Base-by-base conservation (phyloP, 1,140 invertebrate genomes). In the Glossosoma conforme region DNA sequence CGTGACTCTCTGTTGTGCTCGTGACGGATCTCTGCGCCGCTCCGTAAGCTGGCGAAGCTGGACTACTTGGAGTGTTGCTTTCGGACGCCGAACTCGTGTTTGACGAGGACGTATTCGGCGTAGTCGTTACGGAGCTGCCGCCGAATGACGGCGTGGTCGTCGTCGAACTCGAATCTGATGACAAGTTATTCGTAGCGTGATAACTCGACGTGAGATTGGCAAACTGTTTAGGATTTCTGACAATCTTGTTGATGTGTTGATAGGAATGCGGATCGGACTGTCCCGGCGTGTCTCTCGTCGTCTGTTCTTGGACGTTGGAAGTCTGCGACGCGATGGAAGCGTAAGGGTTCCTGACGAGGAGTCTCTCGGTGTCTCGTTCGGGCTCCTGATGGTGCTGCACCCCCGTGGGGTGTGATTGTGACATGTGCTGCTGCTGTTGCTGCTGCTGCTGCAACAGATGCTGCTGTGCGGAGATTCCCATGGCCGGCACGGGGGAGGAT, bases 91-190 rank as follows among this genome's bases (percentile, higher is more conserved):
- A 65, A 41, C 71, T 72, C 0, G 68, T 67, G 28, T 70, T 63
- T 0, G 67, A 47, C 15, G 52, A 70, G 44, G 68, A 69, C 0
- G 67, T 71, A 14, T 70, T 70, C 0, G 72, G 69, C 2, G 70
- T 68, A 0, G 68, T 68, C 0, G 69, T 67, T 5, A 44, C 50
- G 0, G 66, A 69, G 53, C 68, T 72, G 32, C 64, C 65, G 5
- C 64, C 67, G 15, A 65, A 61, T 1, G 69, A 69, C 0, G 68
- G 63, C 4, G 70, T 72, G 36, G 69, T 70, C 50, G 67, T 65
- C 52, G 69, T 70, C 0, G 70, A 73, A 47, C 70, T 73, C 0
- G 72, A 73, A 43, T 72, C 70, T 0, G 70, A 71, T 18, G 66
- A 68, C 25, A 53, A 15, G 20, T 52, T 52, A 36, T 45, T 51